A percentile compares a stretch with the other conserved stretches of the same genome.
Conservation (phyloP, 2,113 vertebrate genomes). For the Psittacus erithacus region DNA sequence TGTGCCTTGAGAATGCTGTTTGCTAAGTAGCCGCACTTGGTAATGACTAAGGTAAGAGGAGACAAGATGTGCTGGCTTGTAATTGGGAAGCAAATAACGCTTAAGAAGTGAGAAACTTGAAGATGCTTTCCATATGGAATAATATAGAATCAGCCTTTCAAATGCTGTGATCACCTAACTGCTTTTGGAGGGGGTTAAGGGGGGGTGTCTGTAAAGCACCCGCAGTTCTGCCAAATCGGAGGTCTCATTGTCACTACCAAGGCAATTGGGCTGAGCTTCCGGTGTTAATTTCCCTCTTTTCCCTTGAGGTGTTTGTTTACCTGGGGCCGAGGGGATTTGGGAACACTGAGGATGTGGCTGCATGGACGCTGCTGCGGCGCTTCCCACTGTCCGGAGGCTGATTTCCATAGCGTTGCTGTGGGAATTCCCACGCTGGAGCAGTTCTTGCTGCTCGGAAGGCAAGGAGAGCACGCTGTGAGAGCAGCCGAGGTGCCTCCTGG, state of each 20-base stretch:
- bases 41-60: neutral
- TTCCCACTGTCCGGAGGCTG: neutral
- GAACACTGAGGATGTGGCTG: neutral
- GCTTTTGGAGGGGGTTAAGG: neutral
- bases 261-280: neutral
- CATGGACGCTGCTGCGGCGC: neutral
- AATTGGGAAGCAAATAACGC: neutral
- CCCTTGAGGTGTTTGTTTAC: too few species aligned
- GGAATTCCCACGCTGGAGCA: neutral
- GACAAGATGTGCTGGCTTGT: neutral
- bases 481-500: neutral
- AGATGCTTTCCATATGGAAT: neutral
- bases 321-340: neutral
- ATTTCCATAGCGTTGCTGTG: neutral
- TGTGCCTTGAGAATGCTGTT: neutral
- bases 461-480: accelerated
- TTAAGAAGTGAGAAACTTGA: neutral
- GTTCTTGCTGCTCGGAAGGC: accelerated
- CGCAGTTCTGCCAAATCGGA: neutral
- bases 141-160: neutral
- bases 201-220: neutral
- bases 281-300: neutral
- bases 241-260: too few species aligned
- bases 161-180: neutral
- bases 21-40: neutral